phyloP scores from a whole-genome alignment of 2,888 invertebrate species.

The Ormyrus thymus region DNA sequence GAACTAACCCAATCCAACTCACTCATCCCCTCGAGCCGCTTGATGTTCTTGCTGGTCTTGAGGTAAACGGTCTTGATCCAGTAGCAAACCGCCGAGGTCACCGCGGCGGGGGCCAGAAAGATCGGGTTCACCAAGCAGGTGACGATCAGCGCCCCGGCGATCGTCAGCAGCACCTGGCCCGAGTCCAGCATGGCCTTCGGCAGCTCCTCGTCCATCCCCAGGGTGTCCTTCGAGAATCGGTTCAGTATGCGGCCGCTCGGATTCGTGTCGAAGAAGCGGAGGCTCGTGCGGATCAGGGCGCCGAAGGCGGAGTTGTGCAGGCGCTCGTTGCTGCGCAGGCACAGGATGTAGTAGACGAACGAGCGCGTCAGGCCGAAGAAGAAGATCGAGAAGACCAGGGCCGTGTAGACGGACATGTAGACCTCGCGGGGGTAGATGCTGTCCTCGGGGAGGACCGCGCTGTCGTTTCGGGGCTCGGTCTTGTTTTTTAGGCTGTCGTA shows the following conservation, averaged over 20 bases:
- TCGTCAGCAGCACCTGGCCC: slow-evolving; percentile 73
- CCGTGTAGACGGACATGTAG: slow-evolving; percentile 80
- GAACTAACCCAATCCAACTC: slow-evolving; percentile 62
- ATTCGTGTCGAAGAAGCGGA: slow-evolving; percentile 89
- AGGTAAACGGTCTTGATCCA: slow-evolving; percentile 80
- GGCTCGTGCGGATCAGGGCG: slow-evolving; percentile 77
- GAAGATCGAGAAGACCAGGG: slow-evolving; percentile 75
- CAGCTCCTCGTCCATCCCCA: slow-evolving; percentile 84
- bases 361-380: slow-evolving; percentile 74
- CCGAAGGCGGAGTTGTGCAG: slow-evolving; percentile 78
- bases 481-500: neutral
- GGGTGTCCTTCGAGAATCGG: slow-evolving; percentile 89
- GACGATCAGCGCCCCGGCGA: slow-evolving; percentile 79
- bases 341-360: slow-evolving; percentile 74
- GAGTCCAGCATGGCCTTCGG: slow-evolving; percentile 82
- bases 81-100: slow-evolving; percentile 78
- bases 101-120: slow-evolving; percentile 78
- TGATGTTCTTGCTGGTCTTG: slow-evolving; percentile 84
- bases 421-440: slow-evolving; percentile 43
- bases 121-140: slow-evolving; percentile 80
- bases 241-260: slow-evolving; percentile 88
- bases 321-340: slow-evolving; percentile 76
- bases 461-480: neutral
- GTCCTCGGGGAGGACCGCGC: neutral
- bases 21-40: slow-evolving; percentile 81